Conservation (phyloP, 2,888 invertebrate species). For the Aleiodes leptofemur region DNA sequence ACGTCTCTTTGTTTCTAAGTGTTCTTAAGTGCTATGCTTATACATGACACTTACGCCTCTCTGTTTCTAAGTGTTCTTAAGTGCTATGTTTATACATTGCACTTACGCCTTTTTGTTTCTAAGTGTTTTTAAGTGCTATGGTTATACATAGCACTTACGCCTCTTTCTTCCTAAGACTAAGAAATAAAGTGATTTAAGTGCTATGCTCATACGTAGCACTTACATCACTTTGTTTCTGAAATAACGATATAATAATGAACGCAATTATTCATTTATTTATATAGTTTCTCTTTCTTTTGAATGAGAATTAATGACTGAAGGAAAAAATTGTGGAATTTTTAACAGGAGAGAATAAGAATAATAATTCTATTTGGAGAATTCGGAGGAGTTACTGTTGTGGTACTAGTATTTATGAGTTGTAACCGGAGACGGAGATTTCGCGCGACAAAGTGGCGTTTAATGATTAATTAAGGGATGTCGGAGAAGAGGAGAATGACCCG, state of each 20-base stretch:
- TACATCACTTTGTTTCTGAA: too few species aligned
- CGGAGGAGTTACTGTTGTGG: constrained; percentile 3
- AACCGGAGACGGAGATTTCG: constrained; percentile 35
- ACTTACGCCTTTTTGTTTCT: too few species aligned
- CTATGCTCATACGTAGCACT: too few species aligned
- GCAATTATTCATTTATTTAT: constrained; percentile 8
- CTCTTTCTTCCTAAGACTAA: too few species aligned
- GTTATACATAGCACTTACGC: too few species aligned
- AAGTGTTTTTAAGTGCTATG: too few species aligned
- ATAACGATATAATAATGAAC: not conserved
- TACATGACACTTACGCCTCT: too few species aligned
- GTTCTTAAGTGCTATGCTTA: too few species aligned
- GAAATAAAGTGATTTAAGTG: too few species aligned
- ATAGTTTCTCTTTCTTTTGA: not conserved
- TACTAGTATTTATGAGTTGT: constrained; percentile 29
- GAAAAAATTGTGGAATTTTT: not conserved
- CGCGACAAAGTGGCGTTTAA: constrained; percentile 54
- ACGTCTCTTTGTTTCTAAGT: too few species aligned
- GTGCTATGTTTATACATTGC: too few species aligned
- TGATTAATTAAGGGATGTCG: constrained; percentile 50
- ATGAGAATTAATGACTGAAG: not conserved
- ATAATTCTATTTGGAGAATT: constrained; percentile 7
- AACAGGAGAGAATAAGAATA: not conserved
- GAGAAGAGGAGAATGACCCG: constrained; percentile 8
- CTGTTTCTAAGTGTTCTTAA: too few species aligned